Conservation (phyloP, 2,888 invertebrate species). For the Agrotis segetum region DNA sequence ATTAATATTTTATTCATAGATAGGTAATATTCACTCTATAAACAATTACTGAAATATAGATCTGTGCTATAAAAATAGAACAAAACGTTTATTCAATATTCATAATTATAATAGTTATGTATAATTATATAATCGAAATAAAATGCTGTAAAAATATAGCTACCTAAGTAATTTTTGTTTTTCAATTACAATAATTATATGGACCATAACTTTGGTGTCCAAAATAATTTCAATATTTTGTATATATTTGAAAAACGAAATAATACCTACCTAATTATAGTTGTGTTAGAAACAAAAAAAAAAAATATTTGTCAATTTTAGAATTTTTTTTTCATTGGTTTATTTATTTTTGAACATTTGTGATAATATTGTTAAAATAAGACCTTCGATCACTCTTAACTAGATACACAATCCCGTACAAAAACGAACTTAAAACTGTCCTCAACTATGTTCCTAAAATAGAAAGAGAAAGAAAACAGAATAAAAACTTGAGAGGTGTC, state of each 20-base stretch:
- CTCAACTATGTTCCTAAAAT: no score
- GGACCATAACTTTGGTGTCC: neutral
- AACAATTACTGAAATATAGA: slow-evolving; percentile 53
- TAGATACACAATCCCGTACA: no score
- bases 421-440: no score
- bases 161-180: slow-evolving; percentile 3
- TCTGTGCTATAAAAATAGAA: slow-evolving; percentile 49
- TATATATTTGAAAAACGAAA: neutral
- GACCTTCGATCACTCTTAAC: no score
- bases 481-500: no score
- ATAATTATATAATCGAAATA: slow-evolving; percentile 13
- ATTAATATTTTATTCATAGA: slow-evolving; percentile 47
- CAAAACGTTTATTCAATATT: slow-evolving; percentile 35
- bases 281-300: neutral
- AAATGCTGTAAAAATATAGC: slow-evolving; percentile 12
- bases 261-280: neutral
- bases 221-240: neutral
- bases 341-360: slow-evolving; percentile 35
- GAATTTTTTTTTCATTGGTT: neutral
- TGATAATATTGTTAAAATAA: slow-evolving; percentile 55
- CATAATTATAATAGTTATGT: slow-evolving; percentile 18
- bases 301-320: slow-evolving; percentile 4
- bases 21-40: slow-evolving; percentile 49
- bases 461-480: no score
- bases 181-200: slow-evolving; percentile 7